phyloP scores from a whole-genome alignment of 2,113 vertebrate genomes.

The Turdus rufiventris region DNA sequence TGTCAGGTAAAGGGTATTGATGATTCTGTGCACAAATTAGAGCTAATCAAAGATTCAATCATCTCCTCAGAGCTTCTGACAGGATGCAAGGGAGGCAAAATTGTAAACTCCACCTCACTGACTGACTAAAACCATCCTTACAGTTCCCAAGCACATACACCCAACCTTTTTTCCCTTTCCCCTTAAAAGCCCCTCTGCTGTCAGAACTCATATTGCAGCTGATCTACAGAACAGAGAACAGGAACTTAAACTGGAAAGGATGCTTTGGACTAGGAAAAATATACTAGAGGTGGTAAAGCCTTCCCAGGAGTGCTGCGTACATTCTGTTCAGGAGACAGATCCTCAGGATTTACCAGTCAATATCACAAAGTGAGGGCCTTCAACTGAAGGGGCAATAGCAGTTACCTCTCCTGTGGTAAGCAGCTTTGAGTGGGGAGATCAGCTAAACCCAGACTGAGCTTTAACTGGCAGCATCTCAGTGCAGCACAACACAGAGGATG shows the following conservation, averaged over 20 bases:
- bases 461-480: not conserved
- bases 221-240: not conserved
- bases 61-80: not conserved
- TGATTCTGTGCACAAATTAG: not conserved
- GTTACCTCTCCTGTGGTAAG: not conserved
- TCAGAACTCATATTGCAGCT: not conserved
- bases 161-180: not conserved
- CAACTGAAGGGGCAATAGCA: not conserved
- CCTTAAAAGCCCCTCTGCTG: not conserved
- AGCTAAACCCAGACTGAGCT: not conserved
- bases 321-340: not conserved
- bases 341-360: not conserved
- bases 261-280: not conserved
- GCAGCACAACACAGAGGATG: not conserved
- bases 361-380: not conserved
- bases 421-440: not conserved
- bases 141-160: not conserved
- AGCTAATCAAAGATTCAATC: not conserved
- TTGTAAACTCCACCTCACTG: not conserved
- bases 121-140: not conserved
- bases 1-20: not conserved
- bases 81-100: not conserved
- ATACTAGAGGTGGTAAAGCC: not conserved
- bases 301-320: not conserved
- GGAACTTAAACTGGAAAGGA: not conserved